Evolutionary conservation across 2,113 vertebrate genomes (phyloP), one percentile per base, ranked within the genome.

Genomic region (Ellobius talpinus): DNA sequence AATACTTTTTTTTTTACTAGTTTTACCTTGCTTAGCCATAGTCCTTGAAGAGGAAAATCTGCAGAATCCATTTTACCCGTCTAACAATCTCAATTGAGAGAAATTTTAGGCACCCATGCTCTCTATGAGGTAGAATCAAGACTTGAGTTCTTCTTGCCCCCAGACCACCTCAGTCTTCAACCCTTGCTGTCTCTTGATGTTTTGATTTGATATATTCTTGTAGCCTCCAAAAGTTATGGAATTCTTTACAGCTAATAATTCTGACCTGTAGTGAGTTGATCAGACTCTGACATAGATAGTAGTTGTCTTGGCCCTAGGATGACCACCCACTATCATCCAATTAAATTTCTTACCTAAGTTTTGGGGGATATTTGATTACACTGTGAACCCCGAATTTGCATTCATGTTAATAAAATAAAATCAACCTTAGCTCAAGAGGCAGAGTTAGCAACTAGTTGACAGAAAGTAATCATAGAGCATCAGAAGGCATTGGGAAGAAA

Each of bases 301-400:
- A 82, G 19, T 66, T 72, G n/a, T 24, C 16, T 0, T 87, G 45
- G 16, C 19, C 17, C 19, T 10, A 31, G 21, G n/a, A 26, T 72
- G 36, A 33, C 2, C 10, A n/a, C 29, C 1, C 6, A 14, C 24
- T 12, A 1, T 1, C 12, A 17, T 12, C 7, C 63, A 36, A 4
- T 50, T 77, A 70, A 66, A 84, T 50, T 77, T 21, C 14, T 42
- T 77, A 26, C 5, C 52, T 17, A 72, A 72, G 70, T 39, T 36
- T n/a, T 72, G 7, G 7, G 8, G 19, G 36, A 19, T 72, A 39
- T 3, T 39, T 39, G 10, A 72, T 39, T 36, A 21, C 36, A 72
- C 36, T 72, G 36, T 72, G 36, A 72, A 72, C 36, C 36, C 68
- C 8, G 7, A 72, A 36, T 39, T 72, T 39, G 17, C 36, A 72